Conservation (phyloP, 2,113 vertebrate genomes). For the Lampris megalopsis region DNA sequence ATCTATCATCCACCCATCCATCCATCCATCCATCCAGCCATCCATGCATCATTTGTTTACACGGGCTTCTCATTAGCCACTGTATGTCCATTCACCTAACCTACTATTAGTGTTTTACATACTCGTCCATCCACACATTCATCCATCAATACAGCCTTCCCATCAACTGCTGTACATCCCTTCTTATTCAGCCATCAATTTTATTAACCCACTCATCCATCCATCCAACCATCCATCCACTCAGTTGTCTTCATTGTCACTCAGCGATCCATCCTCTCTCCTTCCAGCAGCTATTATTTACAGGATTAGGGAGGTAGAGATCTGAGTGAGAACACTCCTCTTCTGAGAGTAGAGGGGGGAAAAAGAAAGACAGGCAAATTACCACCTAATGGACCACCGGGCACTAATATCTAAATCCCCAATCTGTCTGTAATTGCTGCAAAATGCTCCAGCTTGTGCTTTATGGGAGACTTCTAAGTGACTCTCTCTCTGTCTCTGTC, state of each 20-base stretch:
- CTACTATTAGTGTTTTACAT: too few species aligned
- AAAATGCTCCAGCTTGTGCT: conserved; percentile 74
- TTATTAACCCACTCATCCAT: too few species aligned
- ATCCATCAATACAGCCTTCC: too few species aligned
- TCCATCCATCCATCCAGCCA: too few species aligned
- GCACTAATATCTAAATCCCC: conserved; percentile 83
- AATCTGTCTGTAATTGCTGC: conserved; percentile 80
- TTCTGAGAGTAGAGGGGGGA: conserved; percentile 66
- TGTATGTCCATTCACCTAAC: too few species aligned
- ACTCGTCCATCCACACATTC: too few species aligned
- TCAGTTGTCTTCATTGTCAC: conserved; percentile 51
- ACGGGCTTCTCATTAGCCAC: too few species aligned
- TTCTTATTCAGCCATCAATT: too few species aligned
- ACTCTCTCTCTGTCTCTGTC: conserved; percentile 31
- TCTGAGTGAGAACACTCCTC: conserved; percentile 68
- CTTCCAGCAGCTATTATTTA: conserved; percentile 70
- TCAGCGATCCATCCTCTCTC: conserved; percentile 37
- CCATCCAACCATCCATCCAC: conserved; percentile 10
- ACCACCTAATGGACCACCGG: conserved; percentile 80
- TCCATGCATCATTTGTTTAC: too few species aligned
- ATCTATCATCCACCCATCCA: too few species aligned
- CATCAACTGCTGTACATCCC: too few species aligned
- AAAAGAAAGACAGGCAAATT: conserved; percentile 78
- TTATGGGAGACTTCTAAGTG: conserved; percentile 69
- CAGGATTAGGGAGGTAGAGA: conserved; percentile 76